Conservation (phyloP, 2,888 invertebrate species). For the Tetragonula carbonaria region DNA sequence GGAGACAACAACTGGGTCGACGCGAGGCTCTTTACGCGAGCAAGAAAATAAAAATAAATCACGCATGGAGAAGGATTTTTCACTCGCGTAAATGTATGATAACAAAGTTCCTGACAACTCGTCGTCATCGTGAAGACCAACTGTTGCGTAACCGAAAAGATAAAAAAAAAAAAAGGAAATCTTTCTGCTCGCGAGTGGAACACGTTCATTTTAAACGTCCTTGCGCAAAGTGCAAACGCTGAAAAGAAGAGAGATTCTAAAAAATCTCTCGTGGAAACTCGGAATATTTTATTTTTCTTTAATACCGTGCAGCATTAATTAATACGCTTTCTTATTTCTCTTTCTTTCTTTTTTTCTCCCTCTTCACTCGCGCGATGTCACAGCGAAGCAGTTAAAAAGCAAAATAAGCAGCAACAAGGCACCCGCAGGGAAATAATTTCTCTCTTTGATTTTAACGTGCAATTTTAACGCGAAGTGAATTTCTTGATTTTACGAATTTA, state of each 20-base stretch:
- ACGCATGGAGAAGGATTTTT: background rate
- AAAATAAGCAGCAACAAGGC: too few relatives aligned
- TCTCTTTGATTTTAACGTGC: too few relatives aligned
- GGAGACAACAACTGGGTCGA: background rate
- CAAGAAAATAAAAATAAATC: conserved; percentile 39
- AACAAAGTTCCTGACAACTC: background rate
- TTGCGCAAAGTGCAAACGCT: background rate
- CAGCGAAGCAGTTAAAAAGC: too few relatives aligned
- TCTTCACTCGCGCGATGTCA: too few relatives aligned
- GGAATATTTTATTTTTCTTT: background rate
- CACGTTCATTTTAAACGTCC: background rate
- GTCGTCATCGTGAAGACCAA: background rate
- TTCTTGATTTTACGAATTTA: too few relatives aligned
- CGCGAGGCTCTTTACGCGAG: background rate
- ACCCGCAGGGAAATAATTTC: too few relatives aligned
- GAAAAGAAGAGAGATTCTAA: background rate
- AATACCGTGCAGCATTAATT: background rate
- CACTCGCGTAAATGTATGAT: background rate
- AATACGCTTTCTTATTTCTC: too few relatives aligned
- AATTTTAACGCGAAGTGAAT: too few relatives aligned
- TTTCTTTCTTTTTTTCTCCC: too few relatives aligned
- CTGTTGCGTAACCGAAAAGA: background rate
- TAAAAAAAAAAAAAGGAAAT: too few relatives aligned
- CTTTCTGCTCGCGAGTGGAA: too few relatives aligned
- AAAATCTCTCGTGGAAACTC: background rate